Conservation (phyloP, 1,140 invertebrate genomes). For the Lepidurus couesii region DNA sequence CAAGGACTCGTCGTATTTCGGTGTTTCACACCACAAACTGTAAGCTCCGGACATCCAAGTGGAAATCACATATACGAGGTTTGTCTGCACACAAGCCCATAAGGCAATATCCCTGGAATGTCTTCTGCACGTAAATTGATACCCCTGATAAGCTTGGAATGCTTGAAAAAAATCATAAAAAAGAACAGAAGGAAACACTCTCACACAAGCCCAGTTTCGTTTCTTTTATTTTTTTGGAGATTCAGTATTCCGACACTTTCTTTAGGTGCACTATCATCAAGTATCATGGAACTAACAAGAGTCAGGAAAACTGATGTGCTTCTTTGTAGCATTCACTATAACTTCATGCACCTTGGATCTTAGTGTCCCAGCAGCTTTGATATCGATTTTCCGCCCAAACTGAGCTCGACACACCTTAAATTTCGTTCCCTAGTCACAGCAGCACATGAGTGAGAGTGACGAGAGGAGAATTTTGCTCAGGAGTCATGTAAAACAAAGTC, state of each 20-base stretch:
- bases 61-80: too few relatives aligned
- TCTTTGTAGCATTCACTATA: neutral
- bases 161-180: too few relatives aligned
- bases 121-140: too few relatives aligned
- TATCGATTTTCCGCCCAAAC: neutral
- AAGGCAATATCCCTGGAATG: too few relatives aligned
- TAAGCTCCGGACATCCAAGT: neutral
- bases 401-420: neutral
- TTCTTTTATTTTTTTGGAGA: too few relatives aligned
- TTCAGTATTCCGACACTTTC: too few relatives aligned
- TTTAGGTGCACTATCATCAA: too few relatives aligned
- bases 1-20: neutral
- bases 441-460: neutral
- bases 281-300: too few relatives aligned
- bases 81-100: too few relatives aligned
- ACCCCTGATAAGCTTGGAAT: too few relatives aligned
- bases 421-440: neutral
- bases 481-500: constrained; percentile 12
- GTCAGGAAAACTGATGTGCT: neutral
- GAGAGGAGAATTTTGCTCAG: neutral
- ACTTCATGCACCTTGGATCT: neutral
- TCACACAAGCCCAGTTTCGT: too few relatives aligned
- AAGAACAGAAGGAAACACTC: too few relatives aligned
- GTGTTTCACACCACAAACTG: neutral
- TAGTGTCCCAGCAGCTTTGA: neutral